A percentile compares a stretch with the other conserved stretches of the same genome.
Conservation (phyloP, 1,140 invertebrate genomes). For the Diuraphis noxia region DNA sequence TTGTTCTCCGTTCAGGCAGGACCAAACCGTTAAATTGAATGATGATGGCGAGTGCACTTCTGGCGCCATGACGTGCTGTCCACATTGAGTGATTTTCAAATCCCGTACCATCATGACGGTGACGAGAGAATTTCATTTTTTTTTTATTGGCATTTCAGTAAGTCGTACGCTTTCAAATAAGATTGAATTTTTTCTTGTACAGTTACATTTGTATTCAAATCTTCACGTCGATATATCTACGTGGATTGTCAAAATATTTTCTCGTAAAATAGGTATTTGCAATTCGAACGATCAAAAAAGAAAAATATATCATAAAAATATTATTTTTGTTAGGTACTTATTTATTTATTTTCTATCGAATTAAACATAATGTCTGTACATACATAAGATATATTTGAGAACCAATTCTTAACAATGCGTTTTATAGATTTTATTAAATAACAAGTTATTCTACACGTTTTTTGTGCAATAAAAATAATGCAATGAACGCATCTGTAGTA, state of each 20-base stretch:
- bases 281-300: neutral
- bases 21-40: neutral
- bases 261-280: neutral
- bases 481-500: neutral
- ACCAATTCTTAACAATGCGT: neutral
- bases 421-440: too few relatives aligned
- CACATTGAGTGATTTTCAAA: neutral
- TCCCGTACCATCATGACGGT: neutral
- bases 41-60: neutral
- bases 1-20: neutral
- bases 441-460: neutral
- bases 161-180: neutral
- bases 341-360: too few relatives aligned
- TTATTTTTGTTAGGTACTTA: neutral
- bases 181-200: neutral
- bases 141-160: neutral
- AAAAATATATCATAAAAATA: neutral
- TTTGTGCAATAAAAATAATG: neutral
- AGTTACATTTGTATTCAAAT: neutral
- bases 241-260: neutral
- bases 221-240: neutral
- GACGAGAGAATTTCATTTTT: neutral
- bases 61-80: neutral
- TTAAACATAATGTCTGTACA: neutral
- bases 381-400: neutral